These are phyloP conservation scores for Aphodius granarius DNA, from an alignment of 2,888 invertebrate species.

Conservation along the genomic window DNA sequence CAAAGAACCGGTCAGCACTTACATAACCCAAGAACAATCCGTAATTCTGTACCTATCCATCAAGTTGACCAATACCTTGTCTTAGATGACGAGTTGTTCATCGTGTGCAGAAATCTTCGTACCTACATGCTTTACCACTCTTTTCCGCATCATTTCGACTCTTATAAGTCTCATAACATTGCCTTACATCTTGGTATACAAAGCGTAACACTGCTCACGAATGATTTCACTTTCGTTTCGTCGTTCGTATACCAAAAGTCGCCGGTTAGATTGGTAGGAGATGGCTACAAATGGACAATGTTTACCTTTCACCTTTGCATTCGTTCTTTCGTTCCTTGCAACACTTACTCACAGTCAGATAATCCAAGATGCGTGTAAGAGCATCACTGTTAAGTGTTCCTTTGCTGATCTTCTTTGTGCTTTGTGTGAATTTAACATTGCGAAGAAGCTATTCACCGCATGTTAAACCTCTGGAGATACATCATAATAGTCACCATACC, in stretches of 20 bases:
- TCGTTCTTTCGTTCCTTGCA: slow-evolving; percentile 12
- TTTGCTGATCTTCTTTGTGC: slow-evolving; percentile 31
- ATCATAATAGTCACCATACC: slow-evolving; percentile 7
- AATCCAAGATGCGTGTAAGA: slow-evolving; percentile 30
- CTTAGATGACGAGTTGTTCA: neutral
- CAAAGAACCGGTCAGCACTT: neutral
- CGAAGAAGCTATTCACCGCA: slow-evolving; percentile 19
- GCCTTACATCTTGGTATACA: neutral
- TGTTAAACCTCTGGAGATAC: neutral
- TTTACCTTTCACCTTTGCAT: slow-evolving; percentile 32
- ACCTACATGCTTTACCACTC: neutral
- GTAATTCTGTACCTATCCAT: neutral
- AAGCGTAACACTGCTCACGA: slow-evolving; percentile 1
- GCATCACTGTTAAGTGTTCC: slow-evolving; percentile 34
- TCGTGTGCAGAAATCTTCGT: neutral
- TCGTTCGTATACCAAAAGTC: neutral
- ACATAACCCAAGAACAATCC: neutral
- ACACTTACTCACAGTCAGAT: neutral
- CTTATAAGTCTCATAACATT: too few relatives aligned
- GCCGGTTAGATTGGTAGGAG: slow-evolving; percentile 19
- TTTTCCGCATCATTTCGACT: neutral
- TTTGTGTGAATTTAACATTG: slow-evolving; percentile 35
- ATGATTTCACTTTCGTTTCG: slow-evolving; percentile 27
- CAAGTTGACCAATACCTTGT: neutral
- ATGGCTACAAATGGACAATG: slow-evolving; percentile 16